Percentiles rank a stretch among this genome's conserved stretches.
phyloP scores from a whole-genome alignment of 2,113 vertebrate genomes.

The Hydrochoerus hydrochaeris region DNA sequence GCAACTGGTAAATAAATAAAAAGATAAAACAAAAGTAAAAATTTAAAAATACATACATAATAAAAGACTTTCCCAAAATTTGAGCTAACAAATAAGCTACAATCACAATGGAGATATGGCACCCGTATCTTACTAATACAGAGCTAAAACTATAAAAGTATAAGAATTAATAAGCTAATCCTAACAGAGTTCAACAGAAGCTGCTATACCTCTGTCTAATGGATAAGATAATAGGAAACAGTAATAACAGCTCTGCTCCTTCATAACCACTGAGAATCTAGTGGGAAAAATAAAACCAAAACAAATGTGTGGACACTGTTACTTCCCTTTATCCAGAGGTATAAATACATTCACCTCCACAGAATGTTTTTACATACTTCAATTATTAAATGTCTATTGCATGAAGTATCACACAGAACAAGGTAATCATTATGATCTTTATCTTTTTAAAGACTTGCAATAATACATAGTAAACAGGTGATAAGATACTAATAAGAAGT shows the following conservation, averaged over 20 bases:
- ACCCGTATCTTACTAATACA: background rate
- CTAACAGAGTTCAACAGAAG: background rate
- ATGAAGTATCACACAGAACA: background rate
- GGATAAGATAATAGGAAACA: background rate
- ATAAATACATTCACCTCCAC: background rate
- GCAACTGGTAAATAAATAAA: background rate
- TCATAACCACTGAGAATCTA: background rate
- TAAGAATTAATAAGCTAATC: background rate
- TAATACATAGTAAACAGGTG: background rate
- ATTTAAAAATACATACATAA: conserved; percentile 1
- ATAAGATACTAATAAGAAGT: background rate
- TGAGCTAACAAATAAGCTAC: background rate
- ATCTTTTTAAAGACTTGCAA: background rate
- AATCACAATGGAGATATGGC: background rate
- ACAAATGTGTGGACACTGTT: background rate
- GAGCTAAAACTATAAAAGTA: background rate
- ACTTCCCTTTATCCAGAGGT: background rate
- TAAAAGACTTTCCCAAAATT: background rate
- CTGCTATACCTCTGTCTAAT: background rate
- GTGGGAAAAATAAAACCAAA: background rate
- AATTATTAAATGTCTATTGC: background rate
- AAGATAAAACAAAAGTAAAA: background rate
- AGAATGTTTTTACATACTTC: background rate
- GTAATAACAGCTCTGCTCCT: background rate
- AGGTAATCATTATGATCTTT: background rate